A percentile compares a stretch with the other conserved stretches of the same genome.
phyloP scores from a whole-genome alignment of 2,888 invertebrate genomes.

The Mylabris sibirica region DNA sequence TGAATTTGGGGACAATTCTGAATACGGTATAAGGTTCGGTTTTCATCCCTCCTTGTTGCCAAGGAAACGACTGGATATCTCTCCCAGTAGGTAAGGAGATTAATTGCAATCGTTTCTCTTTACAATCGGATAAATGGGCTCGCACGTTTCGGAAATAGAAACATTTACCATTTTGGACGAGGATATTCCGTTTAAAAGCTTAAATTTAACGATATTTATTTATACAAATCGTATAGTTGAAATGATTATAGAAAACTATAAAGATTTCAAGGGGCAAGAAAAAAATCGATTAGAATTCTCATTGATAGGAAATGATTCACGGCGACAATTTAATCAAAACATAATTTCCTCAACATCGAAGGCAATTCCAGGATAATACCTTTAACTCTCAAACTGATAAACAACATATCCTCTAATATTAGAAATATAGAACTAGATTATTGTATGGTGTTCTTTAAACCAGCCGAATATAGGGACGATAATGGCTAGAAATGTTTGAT shows the following conservation, averaged over 20 bases:
- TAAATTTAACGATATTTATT: background rate
- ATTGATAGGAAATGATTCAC: conserved; percentile 24
- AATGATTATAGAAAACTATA: too few relatives aligned
- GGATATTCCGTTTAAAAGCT: background rate
- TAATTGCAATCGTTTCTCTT: conserved; percentile 62
- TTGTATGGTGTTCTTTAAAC: background rate
- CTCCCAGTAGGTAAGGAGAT: conserved; percentile 61
- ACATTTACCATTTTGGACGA: conserved; percentile 58
- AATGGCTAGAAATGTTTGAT: background rate
- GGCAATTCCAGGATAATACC: conserved; percentile 21
- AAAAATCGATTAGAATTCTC: background rate
- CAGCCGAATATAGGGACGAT: background rate
- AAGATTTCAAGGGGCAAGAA: too few relatives aligned
- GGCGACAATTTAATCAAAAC: conserved; percentile 22
- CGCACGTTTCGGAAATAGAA: conserved; percentile 61
- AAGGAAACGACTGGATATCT: conserved; percentile 56
- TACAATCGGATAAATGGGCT: conserved; percentile 61
- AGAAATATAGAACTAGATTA: background rate
- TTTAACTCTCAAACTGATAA: background rate
- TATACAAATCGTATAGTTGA: background rate
- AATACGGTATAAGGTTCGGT: conserved; percentile 43
- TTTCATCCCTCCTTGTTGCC: conserved; percentile 51
- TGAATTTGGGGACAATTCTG: conserved; percentile 35
- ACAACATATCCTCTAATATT: conserved; percentile 9
- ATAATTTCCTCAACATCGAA: conserved; percentile 25